These are phyloP conservation scores for Molothrus aeneus DNA, from an alignment of 2,797 vertebrate species.

Conservation along the genomic window DNA sequence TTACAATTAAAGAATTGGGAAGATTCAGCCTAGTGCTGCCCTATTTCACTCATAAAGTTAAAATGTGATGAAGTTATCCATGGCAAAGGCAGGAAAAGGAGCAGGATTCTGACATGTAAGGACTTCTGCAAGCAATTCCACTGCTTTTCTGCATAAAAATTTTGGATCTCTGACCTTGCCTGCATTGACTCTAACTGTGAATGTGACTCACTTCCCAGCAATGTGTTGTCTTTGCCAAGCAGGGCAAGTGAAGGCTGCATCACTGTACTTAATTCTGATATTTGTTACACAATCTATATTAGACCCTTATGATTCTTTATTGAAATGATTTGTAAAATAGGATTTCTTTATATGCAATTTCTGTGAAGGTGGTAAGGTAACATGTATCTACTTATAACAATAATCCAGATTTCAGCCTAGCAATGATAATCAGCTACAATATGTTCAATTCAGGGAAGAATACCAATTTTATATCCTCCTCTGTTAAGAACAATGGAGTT, in stretches of 20 bases:
- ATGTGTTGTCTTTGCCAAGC: not conserved
- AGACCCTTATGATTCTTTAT: not conserved
- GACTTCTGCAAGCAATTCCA: not conserved
- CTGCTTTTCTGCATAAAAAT: not conserved
- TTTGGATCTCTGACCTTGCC: not conserved
- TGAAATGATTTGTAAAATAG: not conserved
- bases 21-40: not conserved
- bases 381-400: not conserved
- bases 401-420: not conserved
- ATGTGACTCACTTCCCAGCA: not conserved
- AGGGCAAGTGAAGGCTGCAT: not conserved
- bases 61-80: not conserved
- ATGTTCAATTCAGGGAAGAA: not conserved
- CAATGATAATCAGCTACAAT: not conserved
- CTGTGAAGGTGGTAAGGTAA: not conserved
- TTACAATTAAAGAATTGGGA: not conserved
- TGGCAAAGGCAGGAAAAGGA: not conserved
- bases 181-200: not conserved
- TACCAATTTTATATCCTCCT: not conserved
- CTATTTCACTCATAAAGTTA: not conserved
- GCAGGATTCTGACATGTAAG: not conserved
- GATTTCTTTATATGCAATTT: not conserved
- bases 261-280: not conserved
- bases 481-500: not conserved
- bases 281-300: not conserved